These are phyloP conservation scores for Eupelmus urozonus DNA, from an alignment of 2,888 invertebrate genomes.

Conservation along the genomic window DNA sequence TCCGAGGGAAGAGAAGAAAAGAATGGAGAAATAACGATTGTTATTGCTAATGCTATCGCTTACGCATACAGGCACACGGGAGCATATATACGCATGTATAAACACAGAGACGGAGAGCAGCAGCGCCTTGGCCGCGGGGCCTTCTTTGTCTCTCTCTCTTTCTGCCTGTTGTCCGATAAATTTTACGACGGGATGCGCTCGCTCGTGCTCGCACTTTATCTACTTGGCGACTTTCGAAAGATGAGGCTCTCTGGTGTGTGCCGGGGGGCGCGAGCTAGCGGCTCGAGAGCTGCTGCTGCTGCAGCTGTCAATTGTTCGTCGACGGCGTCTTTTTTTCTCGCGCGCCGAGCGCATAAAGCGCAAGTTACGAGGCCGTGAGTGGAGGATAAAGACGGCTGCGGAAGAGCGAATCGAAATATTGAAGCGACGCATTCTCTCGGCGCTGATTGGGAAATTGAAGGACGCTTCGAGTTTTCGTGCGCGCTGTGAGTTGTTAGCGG, in stretches of 20 bases:
- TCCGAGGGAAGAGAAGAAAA: conserved; percentile 21
- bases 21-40: conserved; percentile 51
- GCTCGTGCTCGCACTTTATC: conserved; percentile 57
- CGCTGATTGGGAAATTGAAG: too few species aligned
- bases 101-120: not conserved
- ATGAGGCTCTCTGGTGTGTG: conserved; percentile 55
- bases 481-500: too few species aligned
- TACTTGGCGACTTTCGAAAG: conserved; percentile 61
- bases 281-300: not conserved
- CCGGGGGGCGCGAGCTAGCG: not conserved
- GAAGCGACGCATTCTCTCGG: too few species aligned
- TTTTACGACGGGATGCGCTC: conserved; percentile 61
- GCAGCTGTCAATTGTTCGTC: not conserved
- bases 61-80: conserved; percentile 3
- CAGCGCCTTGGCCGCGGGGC: conserved; percentile 43
- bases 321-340: not conserved
- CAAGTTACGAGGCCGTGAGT: too few species aligned
- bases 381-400: too few species aligned
- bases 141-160: conserved; percentile 61
- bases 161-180: conserved; percentile 51
- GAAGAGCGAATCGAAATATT: too few species aligned
- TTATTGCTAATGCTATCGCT: conserved; percentile 48
- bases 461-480: too few species aligned
- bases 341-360: too few species aligned
- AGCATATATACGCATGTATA: conserved; percentile 11